A percentile compares a stretch with the other conserved stretches of the same genome.
Evolutionary conservation across 1,140 invertebrate genomes (phyloP).

Genomic region (Thereuonema tuberculata): DNA sequence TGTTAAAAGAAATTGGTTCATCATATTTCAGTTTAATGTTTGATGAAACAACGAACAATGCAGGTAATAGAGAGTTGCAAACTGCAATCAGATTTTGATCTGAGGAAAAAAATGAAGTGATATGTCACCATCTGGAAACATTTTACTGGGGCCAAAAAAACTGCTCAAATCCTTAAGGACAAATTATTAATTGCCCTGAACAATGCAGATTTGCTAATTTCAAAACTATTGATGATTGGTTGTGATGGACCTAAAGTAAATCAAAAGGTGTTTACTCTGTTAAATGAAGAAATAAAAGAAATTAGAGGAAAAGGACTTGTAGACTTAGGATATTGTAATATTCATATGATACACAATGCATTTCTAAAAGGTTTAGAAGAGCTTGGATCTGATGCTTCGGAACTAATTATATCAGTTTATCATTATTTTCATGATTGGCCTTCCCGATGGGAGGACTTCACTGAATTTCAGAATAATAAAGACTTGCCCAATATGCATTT

Average conservation of each 20-base stretch:
- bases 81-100: conserved; percentile 18
- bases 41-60: conserved; percentile 21
- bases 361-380: conserved; percentile 12
- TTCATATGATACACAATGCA: conserved; percentile 14
- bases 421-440: conserved; percentile 13
- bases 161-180: conserved; percentile 4
- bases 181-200: conserved; percentile 14
- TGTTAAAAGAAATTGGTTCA: conserved; percentile 12
- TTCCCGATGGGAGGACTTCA: conserved; percentile 12
- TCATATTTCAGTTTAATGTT: conserved; percentile 14
- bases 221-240: conserved; percentile 18
- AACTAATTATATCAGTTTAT: conserved; percentile 12
- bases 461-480: conserved; percentile 10
- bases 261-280: conserved; percentile 18
- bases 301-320: conserved; percentile 12
- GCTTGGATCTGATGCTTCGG: conserved; percentile 9
- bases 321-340: conserved; percentile 15
- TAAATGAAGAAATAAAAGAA: conserved; percentile 19
- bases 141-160: conserved; percentile 19
- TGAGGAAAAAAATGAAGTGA: conserved; percentile 10
- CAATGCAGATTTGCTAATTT: conserved; percentile 8
- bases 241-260: conserved; percentile 25
- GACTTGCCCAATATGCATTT: conserved; percentile 7
- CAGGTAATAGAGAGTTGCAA: conserved; percentile 17
- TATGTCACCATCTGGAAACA: conserved; percentile 16